A percentile compares a stretch with the other conserved stretches of the same genome.
Conservation (phyloP, 1,140 invertebrate genomes). For the Drosophila elegans region DNA sequence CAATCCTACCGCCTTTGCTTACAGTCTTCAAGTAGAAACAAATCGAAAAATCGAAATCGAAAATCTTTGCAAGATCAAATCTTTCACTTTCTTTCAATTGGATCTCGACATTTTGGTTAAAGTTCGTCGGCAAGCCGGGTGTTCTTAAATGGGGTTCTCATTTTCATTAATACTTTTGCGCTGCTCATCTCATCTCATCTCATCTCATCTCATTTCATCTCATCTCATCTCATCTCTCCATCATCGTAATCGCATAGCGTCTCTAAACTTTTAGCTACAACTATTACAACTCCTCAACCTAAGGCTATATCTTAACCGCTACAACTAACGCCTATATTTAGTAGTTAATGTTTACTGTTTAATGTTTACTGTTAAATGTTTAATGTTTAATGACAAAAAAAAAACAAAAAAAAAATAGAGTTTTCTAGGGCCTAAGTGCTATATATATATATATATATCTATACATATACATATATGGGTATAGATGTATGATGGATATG, state of each 20-base stretch:
- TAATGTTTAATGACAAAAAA: constrained; percentile 9
- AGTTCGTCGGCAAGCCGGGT: constrained; percentile 60
- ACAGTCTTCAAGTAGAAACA: constrained; percentile 80
- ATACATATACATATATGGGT: constrained; percentile 3
- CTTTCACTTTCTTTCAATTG: constrained; percentile 46
- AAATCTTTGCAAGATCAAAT: constrained; percentile 65
- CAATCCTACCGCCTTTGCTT: constrained; percentile 69
- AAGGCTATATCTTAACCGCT: constrained; percentile 20
- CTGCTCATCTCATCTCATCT: constrained; percentile 40
- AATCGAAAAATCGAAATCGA: constrained; percentile 50
- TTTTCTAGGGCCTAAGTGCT: constrained; percentile 18
- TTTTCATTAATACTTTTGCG: constrained; percentile 71
- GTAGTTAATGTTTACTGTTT: constrained; percentile 14
- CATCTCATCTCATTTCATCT: too few relatives aligned
- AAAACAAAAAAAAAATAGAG: constrained; percentile 27
- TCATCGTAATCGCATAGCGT: constrained; percentile 61
- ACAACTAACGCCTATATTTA: constrained; percentile 47
- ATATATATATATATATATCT: constrained; percentile 22
- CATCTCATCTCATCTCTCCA: constrained; percentile 22
- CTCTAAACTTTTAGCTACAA: constrained; percentile 79
- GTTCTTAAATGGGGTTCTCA: background rate
- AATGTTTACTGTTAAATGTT: background rate
- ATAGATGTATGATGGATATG: constrained; percentile 12
- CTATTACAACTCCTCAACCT: constrained; percentile 44
- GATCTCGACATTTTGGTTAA: constrained; percentile 70